Evolutionary conservation across 2,888 invertebrate genomes (phyloP), one percentile per base, ranked within the genome.

Genomic region (Celastrina argiolus): DNA sequence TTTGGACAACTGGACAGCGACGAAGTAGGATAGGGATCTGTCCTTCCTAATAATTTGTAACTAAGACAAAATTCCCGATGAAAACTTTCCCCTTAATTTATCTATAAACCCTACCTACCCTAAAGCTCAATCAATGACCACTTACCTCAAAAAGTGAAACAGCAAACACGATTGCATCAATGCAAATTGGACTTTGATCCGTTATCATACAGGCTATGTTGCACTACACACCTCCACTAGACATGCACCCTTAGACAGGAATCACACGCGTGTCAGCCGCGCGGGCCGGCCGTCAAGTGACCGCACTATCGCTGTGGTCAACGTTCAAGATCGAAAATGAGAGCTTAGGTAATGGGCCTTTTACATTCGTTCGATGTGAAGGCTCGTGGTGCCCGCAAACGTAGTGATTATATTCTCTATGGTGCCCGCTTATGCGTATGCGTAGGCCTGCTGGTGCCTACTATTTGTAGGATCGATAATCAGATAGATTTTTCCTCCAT

Each of bases 231-330:
- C 51, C 51, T 51, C 51, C 51, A 51, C 51, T 22, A 26, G n/a
- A 22, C 51, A 36, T 12, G 36, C 6, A 26, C 51, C 22, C 22
- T 26, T 26, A 51, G 22, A 51, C 22, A 2, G 36, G 36, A n/a
- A 41, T 41, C 41, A 41, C 51, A 51, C 51, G 51, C 51, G 51
- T 26, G 51, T 51, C 22, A 12, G 26, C 26, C 22, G 18, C 14
- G 42, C 42, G 16, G 18, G 56, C 63, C 59, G 51, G 41, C 69
- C 63, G 26, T 56, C 68, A 41, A 71, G 74, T 71, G 73, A 72
- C 74, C 76, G 73, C 74, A 71, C 74, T 85, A 85, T 85, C 85
- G 73, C 75, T 66, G 69, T 77, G 85, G 75, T 79, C 85, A 86
- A 86, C 83, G 86, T 85, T 79, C 86, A 85, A 81, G 72, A 73